Conservation (phyloP, 2,113 vertebrate genomes). For the Hippopotamus amphibius region DNA sequence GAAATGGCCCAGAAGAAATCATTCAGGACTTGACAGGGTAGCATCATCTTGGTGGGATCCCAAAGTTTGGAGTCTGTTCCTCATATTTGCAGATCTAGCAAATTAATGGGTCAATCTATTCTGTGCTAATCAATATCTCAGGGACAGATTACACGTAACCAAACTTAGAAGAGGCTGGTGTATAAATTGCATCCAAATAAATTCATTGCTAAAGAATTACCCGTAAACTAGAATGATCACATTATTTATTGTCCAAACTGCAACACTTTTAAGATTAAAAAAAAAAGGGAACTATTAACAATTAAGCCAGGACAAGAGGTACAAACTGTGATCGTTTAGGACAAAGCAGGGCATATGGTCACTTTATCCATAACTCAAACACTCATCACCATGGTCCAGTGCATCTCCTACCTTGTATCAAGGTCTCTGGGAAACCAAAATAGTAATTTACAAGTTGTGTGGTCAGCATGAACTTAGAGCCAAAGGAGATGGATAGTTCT, state of each 20-base stretch:
- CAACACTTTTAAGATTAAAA: conserved; percentile 25
- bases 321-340: neutral
- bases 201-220: conserved; percentile 18
- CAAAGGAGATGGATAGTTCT: neutral
- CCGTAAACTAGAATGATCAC: conserved; percentile 48
- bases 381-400: neutral
- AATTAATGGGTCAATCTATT: conserved; percentile 31
- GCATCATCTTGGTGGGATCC: neutral
- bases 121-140: neutral
- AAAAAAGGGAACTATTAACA: conserved; percentile 14
- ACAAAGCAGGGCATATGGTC: conserved; percentile 33
- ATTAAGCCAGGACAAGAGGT: conserved; percentile 19
- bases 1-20: neutral
- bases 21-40: neutral
- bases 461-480: neutral
- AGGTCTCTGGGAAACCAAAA: conserved; percentile 49
- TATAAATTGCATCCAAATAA: conserved; percentile 38
- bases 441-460: conserved; percentile 52
- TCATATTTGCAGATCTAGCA: conserved; percentile 26
- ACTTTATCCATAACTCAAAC: conserved; percentile 49
- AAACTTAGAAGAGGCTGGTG: conserved; percentile 13
- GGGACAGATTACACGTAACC: conserved; percentile 27
- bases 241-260: conserved; percentile 45
- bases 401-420: neutral
- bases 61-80: neutral